A percentile compares a stretch with the other conserved stretches of the same genome.
phyloP scores from a whole-genome alignment of 2,888 invertebrate species.

The Molorchus minor region DNA sequence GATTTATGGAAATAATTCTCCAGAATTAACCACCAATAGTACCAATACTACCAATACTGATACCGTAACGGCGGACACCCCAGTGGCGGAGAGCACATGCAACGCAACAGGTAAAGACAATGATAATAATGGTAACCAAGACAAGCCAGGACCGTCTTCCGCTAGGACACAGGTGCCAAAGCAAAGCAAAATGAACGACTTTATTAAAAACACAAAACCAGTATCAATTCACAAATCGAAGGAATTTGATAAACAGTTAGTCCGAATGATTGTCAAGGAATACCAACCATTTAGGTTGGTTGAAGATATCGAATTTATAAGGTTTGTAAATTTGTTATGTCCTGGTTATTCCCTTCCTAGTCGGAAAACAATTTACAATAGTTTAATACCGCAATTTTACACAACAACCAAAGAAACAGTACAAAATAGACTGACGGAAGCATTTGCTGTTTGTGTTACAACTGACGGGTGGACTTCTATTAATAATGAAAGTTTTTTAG shows the following conservation, averaged over 20 bases:
- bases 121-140: too few species aligned
- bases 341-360: conserved; percentile 48
- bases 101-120: too few species aligned
- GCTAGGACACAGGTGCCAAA: too few species aligned
- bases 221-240: conserved; percentile 10
- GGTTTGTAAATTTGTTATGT: conserved; percentile 46
- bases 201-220: conserved; percentile 2
- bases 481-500: conserved; percentile 43
- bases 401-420: conserved; percentile 30
- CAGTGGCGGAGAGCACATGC: too few species aligned
- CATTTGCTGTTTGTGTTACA: conserved; percentile 41
- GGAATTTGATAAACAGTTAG: conserved; percentile 39
- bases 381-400: conserved; percentile 40
- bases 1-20: not conserved
- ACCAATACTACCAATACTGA: too few species aligned
- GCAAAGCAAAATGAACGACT: not conserved
- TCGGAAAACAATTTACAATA: conserved; percentile 43
- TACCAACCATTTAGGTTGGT: conserved; percentile 52
- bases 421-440: conserved; percentile 29
- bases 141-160: too few species aligned
- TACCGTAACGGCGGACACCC: too few species aligned
- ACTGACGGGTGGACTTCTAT: conserved; percentile 48
- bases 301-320: conserved; percentile 44
- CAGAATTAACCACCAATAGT: too few species aligned
- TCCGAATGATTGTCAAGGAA: conserved; percentile 48